Conservation (phyloP, 2,797 vertebrate species). For the Staurois parvus region DNA sequence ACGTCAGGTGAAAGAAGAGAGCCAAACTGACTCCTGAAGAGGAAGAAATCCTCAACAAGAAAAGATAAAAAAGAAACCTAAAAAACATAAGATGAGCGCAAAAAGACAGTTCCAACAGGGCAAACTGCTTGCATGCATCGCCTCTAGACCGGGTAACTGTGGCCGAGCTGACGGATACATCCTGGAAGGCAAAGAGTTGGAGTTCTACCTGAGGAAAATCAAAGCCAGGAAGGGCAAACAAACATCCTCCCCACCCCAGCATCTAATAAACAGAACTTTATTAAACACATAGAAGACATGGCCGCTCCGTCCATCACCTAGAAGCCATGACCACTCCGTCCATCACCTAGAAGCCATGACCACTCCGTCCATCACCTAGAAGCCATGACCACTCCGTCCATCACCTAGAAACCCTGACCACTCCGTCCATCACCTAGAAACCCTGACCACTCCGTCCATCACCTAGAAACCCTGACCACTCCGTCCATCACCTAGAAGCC, state of each 20-base stretch:
- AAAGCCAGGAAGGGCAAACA: slow-evolving; percentile 99
- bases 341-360: too few species aligned
- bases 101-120: slow-evolving; percentile 98
- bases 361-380: too few species aligned
- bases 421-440: too few species aligned
- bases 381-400: too few species aligned
- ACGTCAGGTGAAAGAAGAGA: slow-evolving; percentile 96
- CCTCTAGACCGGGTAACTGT: slow-evolving; percentile 95
- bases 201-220: slow-evolving; percentile 98
- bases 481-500: too few species aligned
- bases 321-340: too few species aligned
- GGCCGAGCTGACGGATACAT: slow-evolving; percentile 95
- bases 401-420: too few species aligned
- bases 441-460: too few species aligned
- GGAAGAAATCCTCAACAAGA: slow-evolving; percentile 96
- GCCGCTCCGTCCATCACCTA: too few species aligned
- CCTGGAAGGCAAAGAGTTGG: slow-evolving; percentile 95
- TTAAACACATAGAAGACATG: too few species aligned
- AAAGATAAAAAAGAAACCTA: slow-evolving; percentile 96
- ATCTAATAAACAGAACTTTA: slow-evolving; percentile 70
- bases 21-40: slow-evolving; percentile 97
- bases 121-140: slow-evolving; percentile 95
- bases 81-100: slow-evolving; percentile 95
- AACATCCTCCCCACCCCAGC: slow-evolving; percentile 64
- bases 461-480: too few species aligned